Evolutionary conservation across 1,140 invertebrate genomes (phyloP).

Genomic region (Camponotus vicinus): DNA sequence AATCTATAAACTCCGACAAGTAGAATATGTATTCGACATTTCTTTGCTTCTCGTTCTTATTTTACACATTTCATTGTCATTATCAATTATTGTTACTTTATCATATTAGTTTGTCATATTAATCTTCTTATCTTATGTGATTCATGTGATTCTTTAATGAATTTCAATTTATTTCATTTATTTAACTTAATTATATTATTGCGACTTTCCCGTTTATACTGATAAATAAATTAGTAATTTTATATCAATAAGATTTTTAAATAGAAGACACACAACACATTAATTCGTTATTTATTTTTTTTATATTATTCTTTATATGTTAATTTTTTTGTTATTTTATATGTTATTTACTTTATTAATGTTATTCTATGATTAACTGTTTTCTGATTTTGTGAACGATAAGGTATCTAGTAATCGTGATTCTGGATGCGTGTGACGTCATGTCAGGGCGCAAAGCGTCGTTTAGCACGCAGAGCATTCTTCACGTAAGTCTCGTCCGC

Average conservation of each 20-base stretch:
- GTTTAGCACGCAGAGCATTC: conserved; percentile 35
- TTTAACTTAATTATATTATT: too few species aligned
- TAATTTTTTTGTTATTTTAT: too few species aligned
- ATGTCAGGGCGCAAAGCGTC: conserved; percentile 25
- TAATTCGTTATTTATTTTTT: conserved; percentile 11
- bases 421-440: background rate
- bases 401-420: background rate
- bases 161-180: too few species aligned
- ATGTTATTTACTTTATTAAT: background rate
- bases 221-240: background rate
- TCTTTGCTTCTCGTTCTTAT: background rate
- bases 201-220: too few species aligned
- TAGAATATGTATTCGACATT: background rate
- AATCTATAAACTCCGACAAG: background rate
- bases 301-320: background rate
- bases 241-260: background rate
- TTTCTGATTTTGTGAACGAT: too few species aligned
- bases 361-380: background rate
- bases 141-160: too few species aligned
- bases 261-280: background rate
- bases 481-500: background rate
- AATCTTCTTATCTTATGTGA: too few species aligned
- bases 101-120: too few species aligned
- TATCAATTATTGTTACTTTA: background rate
- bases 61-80: background rate